A percentile compares a stretch with the other conserved stretches of the same genome.
These are phyloP conservation scores for Julus scanicus DNA, from an alignment of 2,888 invertebrate genomes.

Conservation along the genomic window DNA sequence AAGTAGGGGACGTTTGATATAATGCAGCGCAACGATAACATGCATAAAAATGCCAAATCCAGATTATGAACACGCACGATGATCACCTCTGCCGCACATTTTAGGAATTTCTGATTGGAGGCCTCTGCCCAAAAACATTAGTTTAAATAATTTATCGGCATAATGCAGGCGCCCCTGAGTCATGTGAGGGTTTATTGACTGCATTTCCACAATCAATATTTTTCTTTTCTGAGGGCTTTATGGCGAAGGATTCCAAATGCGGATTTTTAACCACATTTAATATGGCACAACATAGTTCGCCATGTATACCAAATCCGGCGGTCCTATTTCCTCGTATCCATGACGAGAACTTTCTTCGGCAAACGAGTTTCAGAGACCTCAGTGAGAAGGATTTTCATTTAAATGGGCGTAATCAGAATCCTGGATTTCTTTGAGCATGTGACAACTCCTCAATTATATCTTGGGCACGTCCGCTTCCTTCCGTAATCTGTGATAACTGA, in stretches of 20 bases:
- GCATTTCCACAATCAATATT: slow-evolving; percentile 32
- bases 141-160: slow-evolving; percentile 36
- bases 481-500: neutral
- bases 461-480: neutral
- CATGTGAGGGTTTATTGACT: slow-evolving; percentile 4
- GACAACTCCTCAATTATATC: neutral
- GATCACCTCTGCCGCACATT: neutral
- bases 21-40: neutral
- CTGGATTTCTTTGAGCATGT: neutral
- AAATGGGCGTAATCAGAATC: neutral
- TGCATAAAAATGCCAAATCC: neutral
- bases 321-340: neutral
- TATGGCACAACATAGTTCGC: neutral
- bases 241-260: neutral
- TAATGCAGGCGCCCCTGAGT: slow-evolving; percentile 34
- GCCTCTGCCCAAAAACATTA: neutral
- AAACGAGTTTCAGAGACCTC: neutral
- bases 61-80: neutral
- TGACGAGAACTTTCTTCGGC: neutral
- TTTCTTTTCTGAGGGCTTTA: slow-evolving; percentile 17
- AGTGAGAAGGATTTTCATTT: neutral
- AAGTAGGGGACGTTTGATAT: neutral
- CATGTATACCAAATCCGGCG: neutral
- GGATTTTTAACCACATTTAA: neutral
- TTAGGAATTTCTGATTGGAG: slow-evolving; percentile 7